Conservation (phyloP, 2,797 vertebrate species). For the Cuniculus paca region DNA sequence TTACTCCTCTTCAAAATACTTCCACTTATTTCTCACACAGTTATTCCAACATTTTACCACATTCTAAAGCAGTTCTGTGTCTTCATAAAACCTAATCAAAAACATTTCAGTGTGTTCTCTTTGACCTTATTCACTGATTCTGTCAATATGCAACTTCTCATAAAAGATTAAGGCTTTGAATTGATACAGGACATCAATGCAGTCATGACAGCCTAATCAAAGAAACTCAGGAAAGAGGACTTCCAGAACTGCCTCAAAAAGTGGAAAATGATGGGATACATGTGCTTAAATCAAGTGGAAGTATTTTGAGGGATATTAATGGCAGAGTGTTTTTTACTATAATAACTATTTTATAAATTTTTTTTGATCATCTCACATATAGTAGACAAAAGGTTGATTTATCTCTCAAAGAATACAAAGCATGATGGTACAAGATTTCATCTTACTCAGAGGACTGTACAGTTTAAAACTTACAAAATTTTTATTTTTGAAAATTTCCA, state of each 20-base stretch:
- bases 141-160: neutral
- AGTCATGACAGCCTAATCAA: neutral
- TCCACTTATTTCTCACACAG: neutral
- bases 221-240: neutral
- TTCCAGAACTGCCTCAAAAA: neutral
- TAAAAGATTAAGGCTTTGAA: neutral
- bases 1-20: neutral
- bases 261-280: neutral
- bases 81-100: neutral
- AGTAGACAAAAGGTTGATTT: neutral
- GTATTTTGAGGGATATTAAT: neutral
- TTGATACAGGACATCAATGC: neutral
- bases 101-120: neutral
- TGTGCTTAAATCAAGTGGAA: neutral
- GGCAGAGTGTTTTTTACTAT: neutral
- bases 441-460: neutral
- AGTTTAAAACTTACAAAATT: neutral
- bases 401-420: rapidly evolving
- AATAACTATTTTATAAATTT: neutral
- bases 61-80: neutral
- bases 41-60: neutral
- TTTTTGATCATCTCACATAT: neutral
- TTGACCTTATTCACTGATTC: neutral
- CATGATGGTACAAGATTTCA: neutral
- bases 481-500: neutral